Conservation (phyloP, 2,888 invertebrate species). For the Eupithecia vulgata region DNA sequence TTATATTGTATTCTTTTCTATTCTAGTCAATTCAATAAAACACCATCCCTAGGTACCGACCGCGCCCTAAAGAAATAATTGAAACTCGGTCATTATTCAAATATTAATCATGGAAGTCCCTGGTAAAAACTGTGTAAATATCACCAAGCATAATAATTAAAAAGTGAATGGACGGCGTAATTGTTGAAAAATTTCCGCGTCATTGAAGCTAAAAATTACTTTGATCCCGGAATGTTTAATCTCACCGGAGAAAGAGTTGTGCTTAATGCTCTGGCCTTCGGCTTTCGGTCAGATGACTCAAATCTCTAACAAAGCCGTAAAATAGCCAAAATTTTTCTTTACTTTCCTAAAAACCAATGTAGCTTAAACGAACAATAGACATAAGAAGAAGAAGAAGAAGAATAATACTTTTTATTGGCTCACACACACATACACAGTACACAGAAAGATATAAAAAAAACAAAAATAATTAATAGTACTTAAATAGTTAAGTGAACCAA, state of each 20-base stretch:
- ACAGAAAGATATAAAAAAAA: too few species aligned
- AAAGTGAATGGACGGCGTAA: not conserved
- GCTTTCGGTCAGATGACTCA: not conserved
- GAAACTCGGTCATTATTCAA: not conserved
- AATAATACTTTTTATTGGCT: too few species aligned
- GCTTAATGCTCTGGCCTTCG: not conserved
- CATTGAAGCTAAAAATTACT: not conserved
- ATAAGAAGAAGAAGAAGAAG: too few species aligned
- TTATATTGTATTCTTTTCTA: too few species aligned
- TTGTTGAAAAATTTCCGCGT: not conserved
- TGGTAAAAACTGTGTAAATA: not conserved
- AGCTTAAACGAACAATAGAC: too few species aligned
- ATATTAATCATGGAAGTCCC: not conserved
- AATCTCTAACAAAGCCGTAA: not conserved
- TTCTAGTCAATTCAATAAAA: not conserved
- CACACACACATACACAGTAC: too few species aligned
- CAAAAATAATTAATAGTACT: too few species aligned
- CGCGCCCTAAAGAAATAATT: not conserved
- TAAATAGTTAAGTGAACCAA: too few species aligned
- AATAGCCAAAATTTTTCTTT: too few species aligned
- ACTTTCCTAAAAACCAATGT: too few species aligned
- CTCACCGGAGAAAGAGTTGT: not conserved
- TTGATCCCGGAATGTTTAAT: not conserved
- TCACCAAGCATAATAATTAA: not conserved
- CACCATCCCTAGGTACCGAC: not conserved